Evolutionary conservation across 2,797 vertebrate species (phyloP), one percentile per base, ranked within the genome.

Genomic region (Scomberomorus guttatus): DNA sequence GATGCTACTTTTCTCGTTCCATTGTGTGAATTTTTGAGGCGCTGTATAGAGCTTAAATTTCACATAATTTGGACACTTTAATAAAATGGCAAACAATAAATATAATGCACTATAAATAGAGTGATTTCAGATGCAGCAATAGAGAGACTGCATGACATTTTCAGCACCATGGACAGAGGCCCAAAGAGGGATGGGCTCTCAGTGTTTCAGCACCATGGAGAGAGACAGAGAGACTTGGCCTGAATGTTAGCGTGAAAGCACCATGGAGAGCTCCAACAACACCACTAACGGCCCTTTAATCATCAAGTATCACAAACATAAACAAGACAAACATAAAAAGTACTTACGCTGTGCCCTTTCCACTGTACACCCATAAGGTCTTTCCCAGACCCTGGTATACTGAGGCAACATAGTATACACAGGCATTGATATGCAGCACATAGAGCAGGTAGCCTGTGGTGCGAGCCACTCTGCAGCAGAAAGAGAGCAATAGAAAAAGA

Each of bases 361-460:
- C 98, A 2, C 96, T 66, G 2, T 99, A 99, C 6, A 97, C 96
- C 97, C 97, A 99, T 27, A 87, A 94, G 2, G 96, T 97, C 8
- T 92, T 87, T 2, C 82, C 95, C 3, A 98, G 90, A 32, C 97
- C 98, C 93, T 97, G 95, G 15, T 95, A 92, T 9, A 92, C 27
- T 0, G 97, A 99, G 52, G 96, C 97, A 55, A 95, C 85, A 1
- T 97, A 99, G 90, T 95, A 99, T 0, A 89, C 0, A 42, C 97
- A 98, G 66, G 96, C 95, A 20, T 99, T 99, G 76, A 98, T 3
- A 32, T 99, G 98, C 51, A 99, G 93, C 56, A 87, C 89, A 72
- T 90, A 99, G 54, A 99, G 92, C 83, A 99, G 94, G 84, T 98
- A 98, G 60, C 97, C 97, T 55, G 95, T 97, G 68, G 97, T 99